Evolutionary conservation across 92 coral and sea anemone genomes (phyloP).

Genomic region (Desmophyllum pertusum): DNA sequence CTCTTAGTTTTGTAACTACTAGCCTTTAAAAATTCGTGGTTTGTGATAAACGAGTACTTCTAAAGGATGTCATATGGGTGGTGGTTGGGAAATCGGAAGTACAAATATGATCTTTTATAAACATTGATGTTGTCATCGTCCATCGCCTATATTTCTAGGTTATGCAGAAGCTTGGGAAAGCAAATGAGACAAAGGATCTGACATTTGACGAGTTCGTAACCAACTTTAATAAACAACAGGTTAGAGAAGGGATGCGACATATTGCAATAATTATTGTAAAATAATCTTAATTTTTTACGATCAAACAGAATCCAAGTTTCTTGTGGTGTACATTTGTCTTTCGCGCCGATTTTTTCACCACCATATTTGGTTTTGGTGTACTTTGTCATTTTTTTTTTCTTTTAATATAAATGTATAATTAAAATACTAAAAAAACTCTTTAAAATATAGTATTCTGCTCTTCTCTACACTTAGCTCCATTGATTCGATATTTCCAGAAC

Average conservation of each 20-base stretch:
- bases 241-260: conserved; percentile 20
- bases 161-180: conserved; percentile 96
- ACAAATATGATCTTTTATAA: neutral
- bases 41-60: neutral
- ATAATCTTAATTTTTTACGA: no score
- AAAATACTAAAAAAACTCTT: neutral
- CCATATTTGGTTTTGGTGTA: neutral
- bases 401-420: neutral
- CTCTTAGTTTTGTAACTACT: neutral
- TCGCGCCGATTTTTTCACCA: neutral
- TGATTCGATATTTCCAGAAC: no score
- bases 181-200: conserved; percentile 96
- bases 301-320: neutral
- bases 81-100: conserved; percentile 26
- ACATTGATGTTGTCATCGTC: neutral
- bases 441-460: neutral
- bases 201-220: conserved; percentile 94
- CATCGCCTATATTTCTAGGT: conserved; percentile 62
- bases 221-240: conserved; percentile 99
- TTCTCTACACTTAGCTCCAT: no score
- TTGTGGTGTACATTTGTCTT: neutral
- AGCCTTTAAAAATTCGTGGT: neutral
- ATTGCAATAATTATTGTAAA: neutral
- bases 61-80: neutral
- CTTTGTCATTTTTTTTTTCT: neutral